Conservation (phyloP, 2,797 vertebrate species). For the Serranus cabrilla region DNA sequence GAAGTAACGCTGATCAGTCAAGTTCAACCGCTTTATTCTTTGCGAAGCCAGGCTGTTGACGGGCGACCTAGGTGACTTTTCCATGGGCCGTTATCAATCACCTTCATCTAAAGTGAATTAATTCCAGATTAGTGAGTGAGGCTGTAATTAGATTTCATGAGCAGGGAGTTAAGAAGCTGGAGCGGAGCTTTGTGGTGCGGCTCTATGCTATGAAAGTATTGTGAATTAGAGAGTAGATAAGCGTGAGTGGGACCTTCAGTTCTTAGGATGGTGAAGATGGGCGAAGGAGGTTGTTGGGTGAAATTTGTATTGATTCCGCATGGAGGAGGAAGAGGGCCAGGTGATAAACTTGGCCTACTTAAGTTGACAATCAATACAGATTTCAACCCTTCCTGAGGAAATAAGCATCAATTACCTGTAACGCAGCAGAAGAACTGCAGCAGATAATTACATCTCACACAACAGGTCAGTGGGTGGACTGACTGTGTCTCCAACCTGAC, state of each 20-base stretch:
- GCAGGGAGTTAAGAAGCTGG: conserved; percentile 67
- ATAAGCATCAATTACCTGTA: conserved; percentile 87
- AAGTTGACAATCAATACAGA: conserved; percentile 91
- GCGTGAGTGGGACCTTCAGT: conserved; percentile 74
- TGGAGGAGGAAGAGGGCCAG: conserved; percentile 82
- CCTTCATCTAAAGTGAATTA: conserved; percentile 82
- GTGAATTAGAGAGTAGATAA: conserved; percentile 80
- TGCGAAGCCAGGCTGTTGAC: conserved; percentile 62
- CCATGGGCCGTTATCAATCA: conserved; percentile 77
- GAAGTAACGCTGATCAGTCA: conserved; percentile 51
- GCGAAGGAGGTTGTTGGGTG: conserved; percentile 77
- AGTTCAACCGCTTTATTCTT: conserved; percentile 57
- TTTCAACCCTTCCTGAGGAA: conserved; percentile 89
- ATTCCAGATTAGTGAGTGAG: conserved; percentile 79
- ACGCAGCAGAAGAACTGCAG: conserved; percentile 78
- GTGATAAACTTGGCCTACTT: conserved; percentile 93
- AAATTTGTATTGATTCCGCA: conserved; percentile 92
- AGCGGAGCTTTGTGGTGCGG: conserved; percentile 53
- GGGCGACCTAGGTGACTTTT: conserved; percentile 73
- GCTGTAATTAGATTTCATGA: conserved; percentile 80
- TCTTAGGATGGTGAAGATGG: conserved; percentile 75
- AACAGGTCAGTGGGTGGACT: conserved; percentile 81
- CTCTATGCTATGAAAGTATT: conserved; percentile 50
- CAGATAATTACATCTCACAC: conserved; percentile 85
- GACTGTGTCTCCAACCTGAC: conserved; percentile 70